Base-by-base conservation (phyloP, 2,797 vertebrate species). In the Malurus leucopterus region DNA sequence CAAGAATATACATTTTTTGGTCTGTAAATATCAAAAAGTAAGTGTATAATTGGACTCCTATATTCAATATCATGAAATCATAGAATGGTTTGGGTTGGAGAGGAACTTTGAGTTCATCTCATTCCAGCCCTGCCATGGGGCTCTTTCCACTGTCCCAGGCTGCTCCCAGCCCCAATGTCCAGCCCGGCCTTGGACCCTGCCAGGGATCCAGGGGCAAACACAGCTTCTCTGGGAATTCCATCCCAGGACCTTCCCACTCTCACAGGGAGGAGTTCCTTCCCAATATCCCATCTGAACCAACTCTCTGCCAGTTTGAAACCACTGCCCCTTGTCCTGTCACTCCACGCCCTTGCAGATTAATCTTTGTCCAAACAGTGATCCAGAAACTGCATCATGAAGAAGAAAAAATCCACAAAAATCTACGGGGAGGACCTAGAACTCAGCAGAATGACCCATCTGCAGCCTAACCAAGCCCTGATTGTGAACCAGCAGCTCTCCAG, bases 341-440 rank as follows among this genome's bases (percentile, higher is more conserved):
- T 50, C 6, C 38, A 38, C 20, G 16, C 54, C 8, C 21, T 17
- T 23, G 32, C 4, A 16, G 46, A 46, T 8, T 12, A 16, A 0
- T 8, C 13, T 29, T 32, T 44, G 57, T 23, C 32, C 50, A 51
- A 40, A 30, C 23, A n/a, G 2, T 1, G 6, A 59, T 13, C 29
- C 65, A 78, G 54, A 3, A 43, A 21, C 49, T 29, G 13, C n/a
- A 46, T 6, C 47, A 43, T 3, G 34, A 51, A 69, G 3, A 5
- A 32, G 27, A 15, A 49, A 68, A 30, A 4, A 0, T 0, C 1
- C 11, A 4, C 10, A 24, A 27, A 32, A 26, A 30, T 2, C 6
- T 2, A 0, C 10, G 3, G 38, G 36, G 36, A 1, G 40, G 8
- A 17, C 4, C 8, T 24, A 8, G 24, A 40, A 18, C 30, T 55